A percentile compares a stretch with the other conserved stretches of the same genome.
Evolutionary conservation across 1,140 invertebrate species (phyloP).

Genomic region (Diachasma alloeum): DNA sequence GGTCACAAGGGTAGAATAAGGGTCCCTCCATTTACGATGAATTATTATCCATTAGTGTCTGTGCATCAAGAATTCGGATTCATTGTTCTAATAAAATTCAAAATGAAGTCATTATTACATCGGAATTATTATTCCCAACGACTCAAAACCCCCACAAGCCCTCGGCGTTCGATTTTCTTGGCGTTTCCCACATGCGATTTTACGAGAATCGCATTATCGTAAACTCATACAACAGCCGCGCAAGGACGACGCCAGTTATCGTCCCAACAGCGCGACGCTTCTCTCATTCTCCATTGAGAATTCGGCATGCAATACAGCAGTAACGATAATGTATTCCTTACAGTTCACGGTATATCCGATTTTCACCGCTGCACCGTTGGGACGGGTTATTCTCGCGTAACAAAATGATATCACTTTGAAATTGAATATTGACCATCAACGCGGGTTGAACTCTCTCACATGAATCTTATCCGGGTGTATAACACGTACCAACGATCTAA

Average conservation of each 20-base stretch:
- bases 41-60: no score
- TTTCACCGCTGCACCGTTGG: not conserved
- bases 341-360: not conserved
- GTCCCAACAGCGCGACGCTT: not conserved
- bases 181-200: no score
- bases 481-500: not conserved
- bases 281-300: not conserved
- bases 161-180: no score
- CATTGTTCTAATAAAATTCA: no score
- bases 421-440: not conserved
- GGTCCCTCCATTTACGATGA: no score
- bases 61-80: no score
- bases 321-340: constrained; percentile 27
- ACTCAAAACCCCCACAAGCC: no score
- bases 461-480: not conserved
- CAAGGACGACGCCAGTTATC: not conserved
- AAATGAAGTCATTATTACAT: no score
- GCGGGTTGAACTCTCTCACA: not conserved
- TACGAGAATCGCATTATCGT: not conserved
- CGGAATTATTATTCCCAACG: no score
- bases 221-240: not conserved
- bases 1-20: no score
- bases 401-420: not conserved
- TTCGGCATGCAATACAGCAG: constrained; percentile 23
- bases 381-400: not conserved